These are phyloP conservation scores for Euzetes globulus DNA, from an alignment of 2,888 invertebrate species.

Conservation along the genomic window DNA sequence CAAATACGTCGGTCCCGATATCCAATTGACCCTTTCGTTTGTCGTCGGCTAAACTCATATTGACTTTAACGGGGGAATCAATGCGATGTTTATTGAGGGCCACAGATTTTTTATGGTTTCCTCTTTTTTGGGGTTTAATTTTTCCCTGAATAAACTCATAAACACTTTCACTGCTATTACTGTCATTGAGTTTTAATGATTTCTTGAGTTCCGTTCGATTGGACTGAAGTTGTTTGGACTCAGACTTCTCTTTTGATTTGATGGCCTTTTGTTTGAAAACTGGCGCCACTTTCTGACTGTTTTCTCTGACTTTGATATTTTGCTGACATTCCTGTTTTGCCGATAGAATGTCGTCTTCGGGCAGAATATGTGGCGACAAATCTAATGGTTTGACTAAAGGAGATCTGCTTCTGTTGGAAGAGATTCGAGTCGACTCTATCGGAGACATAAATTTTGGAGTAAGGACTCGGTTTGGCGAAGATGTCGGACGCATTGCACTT, in stretches of 20 bases:
- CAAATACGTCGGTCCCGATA: background rate
- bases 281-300: background rate
- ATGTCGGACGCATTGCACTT: background rate
- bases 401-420: background rate
- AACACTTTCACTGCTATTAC: slow-evolving; percentile 7
- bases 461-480: background rate
- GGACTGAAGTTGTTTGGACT: background rate
- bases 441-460: slow-evolving; percentile 11
- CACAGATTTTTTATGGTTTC: background rate
- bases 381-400: background rate
- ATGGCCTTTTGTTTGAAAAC: background rate
- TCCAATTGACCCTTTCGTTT: too few relatives aligned
- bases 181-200: background rate
- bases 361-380: background rate
- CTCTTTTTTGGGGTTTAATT: background rate
- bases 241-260: background rate
- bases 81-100: background rate
- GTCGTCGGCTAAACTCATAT: background rate
- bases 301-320: background rate
- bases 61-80: background rate
- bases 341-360: background rate
- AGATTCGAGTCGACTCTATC: background rate
- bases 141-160: background rate
- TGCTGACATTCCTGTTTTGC: slow-evolving; percentile 1
- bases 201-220: background rate